Conservation (phyloP, 2,797 vertebrate species). For the Catamblyrhynchus diadema region DNA sequence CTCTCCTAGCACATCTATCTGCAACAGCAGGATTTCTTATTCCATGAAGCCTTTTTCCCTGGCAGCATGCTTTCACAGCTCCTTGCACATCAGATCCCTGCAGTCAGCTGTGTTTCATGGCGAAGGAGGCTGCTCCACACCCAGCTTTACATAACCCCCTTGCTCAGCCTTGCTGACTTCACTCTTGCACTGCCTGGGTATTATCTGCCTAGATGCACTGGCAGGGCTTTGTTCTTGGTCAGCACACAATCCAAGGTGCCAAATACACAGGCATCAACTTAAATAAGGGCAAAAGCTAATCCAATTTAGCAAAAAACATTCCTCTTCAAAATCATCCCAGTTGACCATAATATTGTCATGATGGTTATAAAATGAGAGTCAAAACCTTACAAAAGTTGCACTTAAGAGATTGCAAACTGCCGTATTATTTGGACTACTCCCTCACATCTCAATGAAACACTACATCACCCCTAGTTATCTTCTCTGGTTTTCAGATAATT, state of each 20-base stretch:
- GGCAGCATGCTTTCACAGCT: not conserved
- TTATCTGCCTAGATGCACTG: not conserved
- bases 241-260: not conserved
- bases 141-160: slow-evolving; percentile 7
- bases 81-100: not conserved
- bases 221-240: not conserved
- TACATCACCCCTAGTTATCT: not conserved
- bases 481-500: not conserved
- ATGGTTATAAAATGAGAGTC: not conserved
- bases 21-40: not conserved
- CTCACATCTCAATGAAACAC: not conserved
- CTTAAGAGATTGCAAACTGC: not conserved
- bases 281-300: not conserved
- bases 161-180: not conserved
- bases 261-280: not conserved
- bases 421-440: not conserved
- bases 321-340: not conserved
- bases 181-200: not conserved
- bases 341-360: not conserved
- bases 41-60: not conserved
- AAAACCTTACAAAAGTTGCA: not conserved
- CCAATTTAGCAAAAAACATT: not conserved
- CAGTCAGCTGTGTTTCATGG: not conserved
- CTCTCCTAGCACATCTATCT: not conserved
- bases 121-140: not conserved